Evolutionary conservation across 2,797 vertebrate genomes (phyloP).

Genomic region (Acestrorhynchus altus): DNA sequence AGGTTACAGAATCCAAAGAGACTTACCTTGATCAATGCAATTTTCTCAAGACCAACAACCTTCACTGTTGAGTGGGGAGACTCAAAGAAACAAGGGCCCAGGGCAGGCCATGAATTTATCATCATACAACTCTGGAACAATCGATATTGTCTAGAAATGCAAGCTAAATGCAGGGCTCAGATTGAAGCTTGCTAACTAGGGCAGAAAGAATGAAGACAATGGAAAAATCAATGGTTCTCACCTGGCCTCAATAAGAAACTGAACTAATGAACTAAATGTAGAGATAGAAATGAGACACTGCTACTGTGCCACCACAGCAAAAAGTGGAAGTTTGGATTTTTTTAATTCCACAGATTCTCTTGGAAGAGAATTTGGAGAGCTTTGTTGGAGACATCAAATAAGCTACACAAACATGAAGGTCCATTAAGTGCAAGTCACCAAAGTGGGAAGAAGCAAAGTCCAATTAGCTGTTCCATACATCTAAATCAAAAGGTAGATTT

Average conservation of each 20-base stretch:
- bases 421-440: not conserved
- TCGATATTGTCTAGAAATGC: slow-evolving; percentile 70
- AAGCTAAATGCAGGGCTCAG: slow-evolving; percentile 68
- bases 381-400: not conserved
- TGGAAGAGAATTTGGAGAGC: not conserved
- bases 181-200: slow-evolving; percentile 55
- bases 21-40: slow-evolving; percentile 41
- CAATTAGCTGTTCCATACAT: not conserved
- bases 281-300: slow-evolving; percentile 27
- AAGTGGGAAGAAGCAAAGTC: not conserved
- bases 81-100: slow-evolving; percentile 45
- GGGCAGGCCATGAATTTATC: slow-evolving; percentile 68
- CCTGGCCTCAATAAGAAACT: slow-evolving; percentile 50
- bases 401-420: not conserved
- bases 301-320: slow-evolving; percentile 24
- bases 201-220: slow-evolving; percentile 56
- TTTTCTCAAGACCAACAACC: slow-evolving; percentile 40
- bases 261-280: slow-evolving; percentile 36
- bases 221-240: slow-evolving; percentile 62
- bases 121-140: slow-evolving; percentile 63
- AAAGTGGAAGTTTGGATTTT: slow-evolving; percentile 21
- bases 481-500: not conserved
- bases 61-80: slow-evolving; percentile 23
- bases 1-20: slow-evolving; percentile 36
- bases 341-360: not conserved